Conservation (phyloP, 2,113 vertebrate species). For the Orthonyx spaldingii region DNA sequence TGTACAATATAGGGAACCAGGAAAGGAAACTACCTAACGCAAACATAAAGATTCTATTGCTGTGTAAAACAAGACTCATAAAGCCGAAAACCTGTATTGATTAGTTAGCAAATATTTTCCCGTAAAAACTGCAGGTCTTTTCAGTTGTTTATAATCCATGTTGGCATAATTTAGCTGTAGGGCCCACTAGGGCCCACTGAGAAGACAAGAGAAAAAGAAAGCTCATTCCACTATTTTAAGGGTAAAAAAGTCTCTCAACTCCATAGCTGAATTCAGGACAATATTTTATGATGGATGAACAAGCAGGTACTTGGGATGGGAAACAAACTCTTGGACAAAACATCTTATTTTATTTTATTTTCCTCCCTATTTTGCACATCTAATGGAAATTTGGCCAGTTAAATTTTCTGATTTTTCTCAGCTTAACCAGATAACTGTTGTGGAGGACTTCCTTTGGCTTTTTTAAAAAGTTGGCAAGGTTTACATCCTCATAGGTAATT, state of each 20-base stretch:
- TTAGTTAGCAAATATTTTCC: not conserved
- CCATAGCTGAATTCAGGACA: not conserved
- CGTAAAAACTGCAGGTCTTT: not conserved
- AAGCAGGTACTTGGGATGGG: not conserved
- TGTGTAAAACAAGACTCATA: not conserved
- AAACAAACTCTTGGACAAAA: not conserved
- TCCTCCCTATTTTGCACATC: rapidly evolving
- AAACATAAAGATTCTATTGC: not conserved
- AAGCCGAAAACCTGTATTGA: not conserved
- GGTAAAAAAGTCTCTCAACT: not conserved
- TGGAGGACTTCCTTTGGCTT: not conserved
- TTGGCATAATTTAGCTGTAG: not conserved
- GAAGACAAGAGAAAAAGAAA: not conserved
- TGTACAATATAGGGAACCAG: no score
- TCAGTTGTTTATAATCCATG: not conserved
- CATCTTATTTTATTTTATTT: not conserved
- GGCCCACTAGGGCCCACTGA: not conserved
- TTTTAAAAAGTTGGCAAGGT: not conserved
- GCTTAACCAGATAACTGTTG: not conserved
- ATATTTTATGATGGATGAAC: not conserved
- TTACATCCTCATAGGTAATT: not conserved
- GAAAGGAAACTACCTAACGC: not conserved
- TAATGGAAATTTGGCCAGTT: not conserved
- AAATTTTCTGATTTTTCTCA: not conserved
- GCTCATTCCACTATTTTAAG: not conserved